phyloP scores from a whole-genome alignment of 2,888 invertebrate species.

The Lepidocyrtoides sp. region DNA sequence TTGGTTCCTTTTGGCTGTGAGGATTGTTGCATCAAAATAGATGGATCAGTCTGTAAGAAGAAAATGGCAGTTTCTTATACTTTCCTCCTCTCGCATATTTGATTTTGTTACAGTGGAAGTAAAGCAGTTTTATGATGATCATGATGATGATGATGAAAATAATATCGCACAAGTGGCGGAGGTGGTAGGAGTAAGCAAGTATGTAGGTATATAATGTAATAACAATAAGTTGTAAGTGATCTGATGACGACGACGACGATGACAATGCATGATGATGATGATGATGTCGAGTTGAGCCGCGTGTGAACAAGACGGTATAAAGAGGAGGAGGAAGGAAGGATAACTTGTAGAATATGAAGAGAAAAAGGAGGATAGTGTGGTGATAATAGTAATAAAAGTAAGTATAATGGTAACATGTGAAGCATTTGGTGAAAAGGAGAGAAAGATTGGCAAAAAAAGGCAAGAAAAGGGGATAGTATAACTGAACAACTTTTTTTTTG shows the following conservation, averaged over 20 bases:
- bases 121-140: neutral
- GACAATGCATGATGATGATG: constrained; percentile 45
- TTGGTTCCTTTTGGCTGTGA: neutral
- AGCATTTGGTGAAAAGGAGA: constrained; percentile 15
- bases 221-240: constrained; percentile 39
- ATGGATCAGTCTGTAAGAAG: constrained; percentile 25
- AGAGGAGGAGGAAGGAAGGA: neutral
- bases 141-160: neutral
- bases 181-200: neutral
- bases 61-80: constrained; percentile 15
- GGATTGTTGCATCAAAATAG: neutral
- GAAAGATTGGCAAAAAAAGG: neutral
- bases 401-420: constrained; percentile 12
- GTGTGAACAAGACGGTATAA: constrained; percentile 59
- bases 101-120: constrained; percentile 21
- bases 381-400: constrained; percentile 45
- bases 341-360: constrained; percentile 6
- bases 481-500: too few relatives aligned
- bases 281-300: constrained; percentile 50
- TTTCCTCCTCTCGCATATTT: neutral
- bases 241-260: too few relatives aligned
- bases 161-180: constrained; percentile 33
- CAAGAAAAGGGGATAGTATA: too few relatives aligned
- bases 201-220: constrained; percentile 27
- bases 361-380: neutral